Evolutionary conservation across 2,113 vertebrate genomes (phyloP), one percentile per base, ranked within the genome.

Genomic region (Plectropomus leopardus): DNA sequence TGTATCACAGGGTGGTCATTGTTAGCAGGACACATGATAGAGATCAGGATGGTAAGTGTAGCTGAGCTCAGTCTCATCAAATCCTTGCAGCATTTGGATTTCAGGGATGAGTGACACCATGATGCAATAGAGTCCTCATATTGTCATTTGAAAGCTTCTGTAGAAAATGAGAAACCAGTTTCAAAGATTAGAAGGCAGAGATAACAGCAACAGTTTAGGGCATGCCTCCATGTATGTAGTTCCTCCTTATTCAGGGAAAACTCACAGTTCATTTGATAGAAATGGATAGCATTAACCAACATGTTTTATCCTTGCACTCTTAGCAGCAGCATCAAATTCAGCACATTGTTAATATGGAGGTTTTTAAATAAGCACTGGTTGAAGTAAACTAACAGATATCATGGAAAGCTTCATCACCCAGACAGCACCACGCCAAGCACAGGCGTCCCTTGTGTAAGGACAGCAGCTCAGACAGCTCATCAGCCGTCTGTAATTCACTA

Each of bases 191-290:
- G 65, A 30, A 15, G 26, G 45, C 17, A 26, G 7, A 60, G 42
- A 40, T 23, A 3, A 42, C n/a, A 66, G 70, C 17, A 28, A 30
- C 74, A 42, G 53, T 58, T 80, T 9, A 63, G 11, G 23, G 78
- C 60, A 47, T 26, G 21, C 23, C 51, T 74, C 11, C 19, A 32
- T 42, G 40, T 42, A 14, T 54, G 60, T 77, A 66, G 73, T 81
- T 86, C 44, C 63, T 77, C 40, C 23, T 70, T 45, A 76, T 83
- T 80, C 85, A 82, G 80, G 78, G 77, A 81, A 76, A 84, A 72
- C 55, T 7, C 42, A 32, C 24, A 42, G 14, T 67, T 55, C 19
- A 36, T 44, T 8, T 26, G 57, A 23, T 60, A 61, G 26, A 58
- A 55, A 60, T 34, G 3, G 17, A 68, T n/a, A 78, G 55, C 60